Base-by-base conservation (phyloP, 2,113 vertebrate species). In the Pseudorhombus dupliciocellatus region DNA sequence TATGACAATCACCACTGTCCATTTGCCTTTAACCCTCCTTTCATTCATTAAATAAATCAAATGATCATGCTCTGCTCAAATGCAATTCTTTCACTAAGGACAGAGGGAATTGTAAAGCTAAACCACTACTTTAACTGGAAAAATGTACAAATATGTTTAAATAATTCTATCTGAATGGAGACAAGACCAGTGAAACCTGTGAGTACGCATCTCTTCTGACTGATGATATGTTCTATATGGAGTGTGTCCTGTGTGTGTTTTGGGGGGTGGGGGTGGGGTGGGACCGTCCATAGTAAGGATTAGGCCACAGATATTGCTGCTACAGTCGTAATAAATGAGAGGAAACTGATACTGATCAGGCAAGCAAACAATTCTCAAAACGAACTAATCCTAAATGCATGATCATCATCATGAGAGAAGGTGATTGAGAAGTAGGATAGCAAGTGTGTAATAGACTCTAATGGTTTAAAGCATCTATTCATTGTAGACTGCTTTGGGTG, bases 41-140 rank as follows among this genome's bases (percentile, higher is more conserved):
- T 92, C 80, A 92, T 92, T 88, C 87, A 90, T 84, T 80, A 79
- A 91, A 93, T 91, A 89, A 93, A 94, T 88, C 67, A 86, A 85
- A 89, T 88, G 81, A 90, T 90, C 86, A 86, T 58, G 76, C 87
- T 63, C 58, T 53, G 59, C 62, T 77, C 61, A 62, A 73, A 81
- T 73, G 79, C 52, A 70, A 74, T 78, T 90, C 68, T 90, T 71
- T 88, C 84, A 76, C 52, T 55, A 71, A 68, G 53, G 30, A 54
- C 46, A 81, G 54, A 31, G 15, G 14, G 40, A 5, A 69, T 69
- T 67, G 56, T 74, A 21, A 50, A 8, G 61, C 44, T 62, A 64
- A 24, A 75, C 74, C 16, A 52, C 25, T 65, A 57, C 65, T 61
- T 69, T 21, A 10, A 42, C 12, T 0, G 14, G 11, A 5, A 54